A percentile compares a stretch with the other conserved stretches of the same genome.
These are phyloP conservation scores for Anagrus nilaparvatae DNA, from an alignment of 1,140 invertebrate species.

Conservation along the genomic window DNA sequence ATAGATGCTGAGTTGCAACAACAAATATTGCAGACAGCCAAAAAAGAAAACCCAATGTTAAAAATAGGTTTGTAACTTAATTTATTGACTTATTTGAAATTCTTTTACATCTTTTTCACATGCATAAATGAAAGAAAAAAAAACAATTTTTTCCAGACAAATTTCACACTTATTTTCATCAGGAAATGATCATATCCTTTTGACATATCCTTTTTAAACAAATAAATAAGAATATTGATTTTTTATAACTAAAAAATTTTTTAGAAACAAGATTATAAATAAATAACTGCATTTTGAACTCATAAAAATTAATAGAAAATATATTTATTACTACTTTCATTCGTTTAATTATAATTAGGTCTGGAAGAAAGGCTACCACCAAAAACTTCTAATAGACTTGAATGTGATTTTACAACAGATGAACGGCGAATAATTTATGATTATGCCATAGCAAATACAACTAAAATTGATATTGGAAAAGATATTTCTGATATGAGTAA, in stretches of 20 bases:
- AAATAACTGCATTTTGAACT: constrained; percentile 8
- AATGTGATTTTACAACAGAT: constrained; percentile 42
- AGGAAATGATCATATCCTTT: constrained; percentile 38
- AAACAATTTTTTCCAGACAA: constrained; percentile 35
- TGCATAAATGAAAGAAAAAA: constrained; percentile 22
- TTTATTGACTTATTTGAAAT: not conserved
- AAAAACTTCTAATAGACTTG: constrained; percentile 42
- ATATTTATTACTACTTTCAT: constrained; percentile 20
- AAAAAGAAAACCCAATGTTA: constrained; percentile 24
- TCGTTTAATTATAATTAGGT: constrained; percentile 32
- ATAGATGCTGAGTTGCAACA: constrained; percentile 39
- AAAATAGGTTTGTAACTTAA: constrained; percentile 28
- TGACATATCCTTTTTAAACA: constrained; percentile 39
- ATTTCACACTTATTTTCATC: constrained; percentile 30
- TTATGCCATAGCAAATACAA: constrained; percentile 38
- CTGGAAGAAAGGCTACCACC: constrained; percentile 40
- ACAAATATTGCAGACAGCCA: constrained; percentile 32
- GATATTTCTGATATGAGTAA: constrained; percentile 34
- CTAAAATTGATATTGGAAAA: constrained; percentile 28
- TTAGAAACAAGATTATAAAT: constrained; percentile 9
- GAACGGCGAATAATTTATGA: constrained; percentile 44
- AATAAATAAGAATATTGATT: constrained; percentile 12
- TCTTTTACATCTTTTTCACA: constrained; percentile 1
- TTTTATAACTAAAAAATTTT: constrained; percentile 20
- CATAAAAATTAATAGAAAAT: constrained; percentile 16